Evolutionary conservation across 1,140 invertebrate species (phyloP).

Genomic region (Chrysomallon squamiferum): DNA sequence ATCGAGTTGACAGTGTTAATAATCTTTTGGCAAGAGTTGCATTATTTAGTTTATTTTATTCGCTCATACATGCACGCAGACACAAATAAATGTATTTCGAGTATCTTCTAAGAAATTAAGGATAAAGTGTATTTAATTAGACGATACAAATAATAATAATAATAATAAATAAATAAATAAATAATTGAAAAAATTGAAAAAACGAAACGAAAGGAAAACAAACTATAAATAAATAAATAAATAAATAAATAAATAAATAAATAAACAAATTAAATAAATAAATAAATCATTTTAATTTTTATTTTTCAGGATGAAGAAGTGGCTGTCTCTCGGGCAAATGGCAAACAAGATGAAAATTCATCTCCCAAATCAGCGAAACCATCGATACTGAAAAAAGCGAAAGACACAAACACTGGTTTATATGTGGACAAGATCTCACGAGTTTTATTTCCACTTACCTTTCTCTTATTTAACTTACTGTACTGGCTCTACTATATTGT

Average conservation of each 20-base stretch:
- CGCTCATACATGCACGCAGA: too few species aligned
- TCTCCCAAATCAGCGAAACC: neutral
- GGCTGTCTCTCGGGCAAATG: neutral
- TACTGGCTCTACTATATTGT: conserved; percentile 69
- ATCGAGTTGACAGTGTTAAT: too few species aligned
- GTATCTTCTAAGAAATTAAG: too few species aligned
- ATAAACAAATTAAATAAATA: neutral
- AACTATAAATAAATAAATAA: too few species aligned
- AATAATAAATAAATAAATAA: too few species aligned
- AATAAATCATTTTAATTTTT: neutral
- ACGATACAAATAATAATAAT: too few species aligned
- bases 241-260: neutral
- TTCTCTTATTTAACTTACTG: conserved; percentile 63
- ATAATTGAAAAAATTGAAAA: too few species aligned
- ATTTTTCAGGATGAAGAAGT: neutral
- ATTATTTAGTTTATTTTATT: too few species aligned
- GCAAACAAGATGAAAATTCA: neutral
- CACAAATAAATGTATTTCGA: too few species aligned
- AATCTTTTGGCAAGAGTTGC: too few species aligned
- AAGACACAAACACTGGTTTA: conserved; percentile 3
- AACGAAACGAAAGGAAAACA: too few species aligned
- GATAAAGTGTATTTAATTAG: too few species aligned
- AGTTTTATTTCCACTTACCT: conserved; percentile 64
- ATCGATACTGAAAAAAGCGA: neutral
- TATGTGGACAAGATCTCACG: conserved; percentile 64